Conservation (phyloP, 2,888 invertebrate species). For the Pristionchus maxplancki region DNA sequence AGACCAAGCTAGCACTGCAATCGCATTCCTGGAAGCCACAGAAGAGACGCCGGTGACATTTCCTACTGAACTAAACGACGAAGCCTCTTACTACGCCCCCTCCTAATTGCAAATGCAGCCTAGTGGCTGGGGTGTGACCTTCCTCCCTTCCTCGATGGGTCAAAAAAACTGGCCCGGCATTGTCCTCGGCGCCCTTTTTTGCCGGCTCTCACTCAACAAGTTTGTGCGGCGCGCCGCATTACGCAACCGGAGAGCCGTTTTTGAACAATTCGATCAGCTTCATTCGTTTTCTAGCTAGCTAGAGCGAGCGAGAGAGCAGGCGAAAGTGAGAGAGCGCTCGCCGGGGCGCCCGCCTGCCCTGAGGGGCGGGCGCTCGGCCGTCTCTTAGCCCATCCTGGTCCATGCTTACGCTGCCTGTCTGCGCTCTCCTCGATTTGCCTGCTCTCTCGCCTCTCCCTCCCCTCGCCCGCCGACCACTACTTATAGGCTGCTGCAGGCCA, state of each 20-base stretch:
- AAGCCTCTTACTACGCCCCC: background rate
- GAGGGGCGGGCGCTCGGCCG: background rate
- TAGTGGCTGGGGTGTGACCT: background rate
- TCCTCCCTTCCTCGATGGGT: background rate
- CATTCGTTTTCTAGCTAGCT: background rate
- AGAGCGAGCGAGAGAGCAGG: background rate
- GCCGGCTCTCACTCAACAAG: constrained; percentile 27
- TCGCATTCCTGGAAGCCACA: too few species aligned
- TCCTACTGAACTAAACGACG: background rate
- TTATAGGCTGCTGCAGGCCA: background rate
- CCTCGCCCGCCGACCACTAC: background rate
- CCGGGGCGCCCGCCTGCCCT: background rate
- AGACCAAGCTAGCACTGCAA: too few species aligned
- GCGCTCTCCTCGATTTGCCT: background rate
- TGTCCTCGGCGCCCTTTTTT: background rate
- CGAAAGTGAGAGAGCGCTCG: background rate
- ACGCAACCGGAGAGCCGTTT: constrained; percentile 26
- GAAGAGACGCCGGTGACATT: too few species aligned
- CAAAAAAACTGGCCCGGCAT: constrained; percentile 18
- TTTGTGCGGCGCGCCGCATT: background rate
- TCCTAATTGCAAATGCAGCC: background rate
- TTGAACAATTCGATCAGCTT: constrained; percentile 22
- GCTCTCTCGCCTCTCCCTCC: background rate
- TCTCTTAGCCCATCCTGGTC: background rate
- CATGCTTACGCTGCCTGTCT: background rate